Evolutionary conservation across 2,797 vertebrate species (phyloP).

Genomic region (Hoplostethus atlanticus): DNA sequence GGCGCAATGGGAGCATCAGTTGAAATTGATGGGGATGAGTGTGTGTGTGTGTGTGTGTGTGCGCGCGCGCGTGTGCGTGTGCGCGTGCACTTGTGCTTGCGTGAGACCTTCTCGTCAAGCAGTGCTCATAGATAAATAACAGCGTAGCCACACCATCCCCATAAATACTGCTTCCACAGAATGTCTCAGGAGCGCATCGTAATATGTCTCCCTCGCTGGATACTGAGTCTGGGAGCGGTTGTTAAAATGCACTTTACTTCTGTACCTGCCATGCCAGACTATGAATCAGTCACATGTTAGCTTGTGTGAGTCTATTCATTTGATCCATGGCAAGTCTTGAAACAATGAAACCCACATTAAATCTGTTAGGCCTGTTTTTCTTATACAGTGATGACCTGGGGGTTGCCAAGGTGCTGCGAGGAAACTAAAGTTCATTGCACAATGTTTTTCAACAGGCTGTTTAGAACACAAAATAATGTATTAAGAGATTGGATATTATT

Average conservation of each 20-base stretch:
- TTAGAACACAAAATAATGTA: too few species aligned
- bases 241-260: slow-evolving; percentile 76
- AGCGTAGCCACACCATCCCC: slow-evolving; percentile 41
- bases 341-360: background rate
- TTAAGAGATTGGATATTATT: too few species aligned
- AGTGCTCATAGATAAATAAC: slow-evolving; percentile 68
- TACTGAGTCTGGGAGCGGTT: slow-evolving; percentile 52
- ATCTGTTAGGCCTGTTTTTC: background rate
- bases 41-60: slow-evolving; percentile 36
- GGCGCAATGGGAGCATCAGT: slow-evolving; percentile 61
- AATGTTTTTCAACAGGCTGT: too few species aligned
- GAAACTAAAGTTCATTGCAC: too few species aligned
- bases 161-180: slow-evolving; percentile 79
- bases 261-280: slow-evolving; percentile 25
- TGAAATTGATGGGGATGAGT: slow-evolving; percentile 64
- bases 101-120: slow-evolving; percentile 31
- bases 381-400: background rate
- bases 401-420: background rate
- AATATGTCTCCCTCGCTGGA: slow-evolving; percentile 64
- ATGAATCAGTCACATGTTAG: slow-evolving; percentile 35
- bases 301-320: background rate
- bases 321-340: slow-evolving; percentile 4
- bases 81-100: slow-evolving; percentile 2
- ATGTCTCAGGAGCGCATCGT: slow-evolving; percentile 74
- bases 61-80: slow-evolving; percentile 17